Evolutionary conservation across 2,797 vertebrate genomes (phyloP).

Genomic region (Tangara arthus): DNA sequence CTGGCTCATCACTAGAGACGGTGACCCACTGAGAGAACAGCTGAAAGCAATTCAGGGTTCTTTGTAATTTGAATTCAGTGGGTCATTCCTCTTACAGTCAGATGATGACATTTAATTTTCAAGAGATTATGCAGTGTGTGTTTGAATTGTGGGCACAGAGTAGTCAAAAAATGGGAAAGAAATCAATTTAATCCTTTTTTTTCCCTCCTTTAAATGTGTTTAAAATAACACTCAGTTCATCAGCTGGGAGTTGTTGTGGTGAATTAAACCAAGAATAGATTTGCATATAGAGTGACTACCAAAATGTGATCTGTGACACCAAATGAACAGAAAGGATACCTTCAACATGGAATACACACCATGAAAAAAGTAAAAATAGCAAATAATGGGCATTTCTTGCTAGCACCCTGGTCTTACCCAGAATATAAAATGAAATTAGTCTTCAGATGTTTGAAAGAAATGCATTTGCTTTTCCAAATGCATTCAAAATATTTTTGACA

Average conservation of each 20-base stretch:
- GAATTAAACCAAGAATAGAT: neutral
- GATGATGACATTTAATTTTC: neutral
- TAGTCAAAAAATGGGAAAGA: neutral
- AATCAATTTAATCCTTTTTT: neutral
- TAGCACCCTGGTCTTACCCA: neutral
- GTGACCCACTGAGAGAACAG: neutral
- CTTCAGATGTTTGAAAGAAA: neutral
- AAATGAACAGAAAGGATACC: neutral
- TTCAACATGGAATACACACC: neutral
- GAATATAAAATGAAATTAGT: neutral
- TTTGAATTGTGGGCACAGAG: neutral
- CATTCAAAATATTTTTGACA: neutral
- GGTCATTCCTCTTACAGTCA: neutral
- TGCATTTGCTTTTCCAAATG: neutral
- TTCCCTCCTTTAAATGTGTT: neutral
- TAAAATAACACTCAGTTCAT: neutral
- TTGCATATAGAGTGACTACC: accelerated
- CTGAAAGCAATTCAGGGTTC: neutral
- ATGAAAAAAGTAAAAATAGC: neutral
- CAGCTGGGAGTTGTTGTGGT: neutral
- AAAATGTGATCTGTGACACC: neutral
- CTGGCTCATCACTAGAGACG: neutral
- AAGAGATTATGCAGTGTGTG: neutral
- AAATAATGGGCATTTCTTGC: neutral
- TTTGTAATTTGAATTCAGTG: neutral